phyloP scores from a whole-genome alignment of 2,797 vertebrate species.

The Yasuhikotakia modesta region DNA sequence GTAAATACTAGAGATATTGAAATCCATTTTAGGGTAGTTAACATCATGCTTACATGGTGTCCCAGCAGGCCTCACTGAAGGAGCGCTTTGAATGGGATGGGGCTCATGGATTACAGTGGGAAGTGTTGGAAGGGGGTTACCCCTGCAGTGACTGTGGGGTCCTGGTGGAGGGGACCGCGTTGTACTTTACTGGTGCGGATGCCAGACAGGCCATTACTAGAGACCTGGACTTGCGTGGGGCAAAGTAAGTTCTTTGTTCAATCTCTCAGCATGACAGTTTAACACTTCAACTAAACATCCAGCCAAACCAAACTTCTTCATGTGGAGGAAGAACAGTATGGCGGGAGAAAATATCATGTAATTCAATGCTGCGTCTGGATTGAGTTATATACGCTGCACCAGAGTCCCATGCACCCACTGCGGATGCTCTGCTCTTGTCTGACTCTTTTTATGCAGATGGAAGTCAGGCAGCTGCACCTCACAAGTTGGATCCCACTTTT shows the following conservation, averaged over 20 bases:
- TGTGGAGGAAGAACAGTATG: no score
- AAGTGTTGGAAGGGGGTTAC: constrained; percentile 90
- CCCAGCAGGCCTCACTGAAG: constrained; percentile 88
- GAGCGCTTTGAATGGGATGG: constrained; percentile 97
- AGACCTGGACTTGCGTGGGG: constrained; percentile 93
- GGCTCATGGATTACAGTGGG: constrained; percentile 87
- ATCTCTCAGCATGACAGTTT: background rate
- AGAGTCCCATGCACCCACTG: no score
- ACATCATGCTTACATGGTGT: background rate
- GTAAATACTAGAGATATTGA: background rate
- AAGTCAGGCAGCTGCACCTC: no score
- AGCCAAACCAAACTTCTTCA: no score
- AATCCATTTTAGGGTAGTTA: background rate
- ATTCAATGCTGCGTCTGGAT: no score
- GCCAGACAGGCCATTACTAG: constrained; percentile 91
- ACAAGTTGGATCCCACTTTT: no score
- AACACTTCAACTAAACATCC: background rate
- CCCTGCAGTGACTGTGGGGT: constrained; percentile 93
- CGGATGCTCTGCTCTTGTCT: no score
- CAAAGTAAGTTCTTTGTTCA: constrained; percentile 83
- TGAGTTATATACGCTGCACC: no score
- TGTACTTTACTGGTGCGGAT: constrained; percentile 91
- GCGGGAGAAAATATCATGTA: no score
- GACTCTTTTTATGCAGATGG: no score
- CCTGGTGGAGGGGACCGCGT: constrained; percentile 89